phyloP scores from a whole-genome alignment of 1,140 invertebrate genomes.

The Piezodorus guildinii region DNA sequence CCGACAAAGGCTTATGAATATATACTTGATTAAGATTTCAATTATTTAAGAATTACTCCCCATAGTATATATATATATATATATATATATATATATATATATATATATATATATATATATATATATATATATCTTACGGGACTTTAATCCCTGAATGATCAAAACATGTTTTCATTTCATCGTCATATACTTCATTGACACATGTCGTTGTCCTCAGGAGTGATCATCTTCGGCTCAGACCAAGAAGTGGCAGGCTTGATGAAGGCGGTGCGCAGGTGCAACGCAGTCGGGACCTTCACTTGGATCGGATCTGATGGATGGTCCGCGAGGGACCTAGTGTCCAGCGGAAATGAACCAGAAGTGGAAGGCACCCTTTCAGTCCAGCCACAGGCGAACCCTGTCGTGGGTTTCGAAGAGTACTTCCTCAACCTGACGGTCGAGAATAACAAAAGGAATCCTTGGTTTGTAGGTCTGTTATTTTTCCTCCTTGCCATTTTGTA shows the following conservation, averaged over 20 bases:
- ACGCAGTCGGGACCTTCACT: conserved; percentile 80
- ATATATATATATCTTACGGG: no score
- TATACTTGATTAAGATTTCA: no score
- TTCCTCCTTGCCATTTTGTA: background rate
- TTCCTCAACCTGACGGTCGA: conserved; percentile 74
- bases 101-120: no score
- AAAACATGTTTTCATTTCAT: no score
- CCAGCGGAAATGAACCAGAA: conserved; percentile 75
- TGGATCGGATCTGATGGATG: conserved; percentile 94
- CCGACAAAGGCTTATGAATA: no score
- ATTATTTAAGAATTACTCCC: no score
- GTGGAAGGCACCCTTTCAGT: conserved; percentile 85
- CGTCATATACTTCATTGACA: no score
- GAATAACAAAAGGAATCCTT: conserved; percentile 80
- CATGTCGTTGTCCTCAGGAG: conserved; percentile 67
- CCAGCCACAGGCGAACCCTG: conserved; percentile 78
- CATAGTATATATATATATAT: no score
- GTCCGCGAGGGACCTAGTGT: conserved; percentile 76
- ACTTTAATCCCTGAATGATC: no score
- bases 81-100: no score
- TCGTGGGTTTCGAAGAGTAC: conserved; percentile 77
- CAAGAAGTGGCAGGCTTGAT: conserved; percentile 92
- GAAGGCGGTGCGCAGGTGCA: conserved; percentile 72
- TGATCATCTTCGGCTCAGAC: conserved; percentile 90
- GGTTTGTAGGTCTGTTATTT: conserved; percentile 71